A percentile compares a stretch with the other conserved stretches of the same genome.
Evolutionary conservation across 2,888 invertebrate species (phyloP).

Genomic region (Opisthograptis luteolata): DNA sequence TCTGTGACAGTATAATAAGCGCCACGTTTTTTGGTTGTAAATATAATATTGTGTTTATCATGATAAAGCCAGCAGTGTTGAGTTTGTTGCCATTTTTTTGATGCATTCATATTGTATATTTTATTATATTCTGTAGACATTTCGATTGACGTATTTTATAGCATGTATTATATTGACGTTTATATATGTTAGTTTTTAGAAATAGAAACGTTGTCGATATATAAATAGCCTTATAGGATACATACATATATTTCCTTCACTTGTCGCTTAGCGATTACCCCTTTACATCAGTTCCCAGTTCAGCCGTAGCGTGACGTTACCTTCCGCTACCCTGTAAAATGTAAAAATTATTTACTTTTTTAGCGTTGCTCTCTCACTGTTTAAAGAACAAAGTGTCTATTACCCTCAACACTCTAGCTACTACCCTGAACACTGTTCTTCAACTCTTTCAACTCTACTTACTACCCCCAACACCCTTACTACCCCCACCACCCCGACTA

Average conservation of each 20-base stretch:
- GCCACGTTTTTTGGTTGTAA: conserved; percentile 37
- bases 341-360: too few relatives aligned
- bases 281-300: too few relatives aligned
- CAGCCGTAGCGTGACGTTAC: too few relatives aligned
- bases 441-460: not conserved
- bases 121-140: conserved; percentile 39
- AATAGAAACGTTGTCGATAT: not conserved
- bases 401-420: not conserved
- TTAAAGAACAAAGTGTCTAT: too few relatives aligned
- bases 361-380: too few relatives aligned
- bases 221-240: not conserved
- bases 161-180: too few relatives aligned
- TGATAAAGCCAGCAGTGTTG: conserved; percentile 60
- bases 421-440: not conserved
- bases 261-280: too few relatives aligned
- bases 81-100: conserved; percentile 52
- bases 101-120: conserved; percentile 39
- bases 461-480: not conserved
- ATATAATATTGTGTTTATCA: conserved; percentile 49
- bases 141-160: conserved; percentile 3
- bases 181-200: not conserved
- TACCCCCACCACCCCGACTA: not conserved
- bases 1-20: conserved; percentile 26
- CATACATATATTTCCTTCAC: too few relatives aligned
- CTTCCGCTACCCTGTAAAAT: too few relatives aligned